These are phyloP conservation scores for Tiphia femorata DNA, from an alignment of 2,888 invertebrate genomes.

Conservation along the genomic window DNA sequence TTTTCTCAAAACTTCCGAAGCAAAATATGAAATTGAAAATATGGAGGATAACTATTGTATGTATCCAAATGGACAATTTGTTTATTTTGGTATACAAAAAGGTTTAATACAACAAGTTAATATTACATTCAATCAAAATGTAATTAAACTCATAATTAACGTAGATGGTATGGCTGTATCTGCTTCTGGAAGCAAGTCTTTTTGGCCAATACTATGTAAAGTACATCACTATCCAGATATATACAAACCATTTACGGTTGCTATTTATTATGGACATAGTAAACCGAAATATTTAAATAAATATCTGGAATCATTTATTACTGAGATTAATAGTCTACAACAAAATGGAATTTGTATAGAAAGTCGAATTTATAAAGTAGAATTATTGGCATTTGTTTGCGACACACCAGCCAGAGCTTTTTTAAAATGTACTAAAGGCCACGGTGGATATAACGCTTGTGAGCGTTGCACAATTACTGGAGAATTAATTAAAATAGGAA, in stretches of 20 bases:
- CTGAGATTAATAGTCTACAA: constrained; percentile 23
- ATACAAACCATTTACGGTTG: constrained; percentile 26
- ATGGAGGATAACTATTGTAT: background rate
- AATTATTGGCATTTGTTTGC: constrained; percentile 17
- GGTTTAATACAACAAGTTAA: background rate
- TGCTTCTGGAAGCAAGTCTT: constrained; percentile 16
- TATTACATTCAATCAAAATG: constrained; percentile 11
- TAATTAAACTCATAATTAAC: constrained; percentile 19
- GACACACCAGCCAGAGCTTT: constrained; percentile 31
- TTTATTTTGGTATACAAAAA: constrained; percentile 21
- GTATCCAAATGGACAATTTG: constrained; percentile 17
- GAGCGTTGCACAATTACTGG: constrained; percentile 24
- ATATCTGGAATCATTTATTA: constrained; percentile 19
- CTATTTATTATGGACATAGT: constrained; percentile 23
- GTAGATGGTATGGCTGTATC: constrained; percentile 29
- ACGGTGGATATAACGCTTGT: constrained; percentile 22
- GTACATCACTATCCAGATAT: constrained; percentile 19
- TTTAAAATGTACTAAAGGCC: constrained; percentile 25
- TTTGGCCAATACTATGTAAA: constrained; percentile 30
- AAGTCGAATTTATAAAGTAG: constrained; percentile 4
- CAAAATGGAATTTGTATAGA: constrained; percentile 15
- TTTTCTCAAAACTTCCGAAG: background rate
- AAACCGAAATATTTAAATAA: constrained; percentile 15
- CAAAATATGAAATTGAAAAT: constrained; percentile 5
- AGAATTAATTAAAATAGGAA: constrained; percentile 8